Evolutionary conservation across 2,113 vertebrate species (phyloP), one percentile per base, ranked within the genome.

Genomic region (Piaya cayana): DNA sequence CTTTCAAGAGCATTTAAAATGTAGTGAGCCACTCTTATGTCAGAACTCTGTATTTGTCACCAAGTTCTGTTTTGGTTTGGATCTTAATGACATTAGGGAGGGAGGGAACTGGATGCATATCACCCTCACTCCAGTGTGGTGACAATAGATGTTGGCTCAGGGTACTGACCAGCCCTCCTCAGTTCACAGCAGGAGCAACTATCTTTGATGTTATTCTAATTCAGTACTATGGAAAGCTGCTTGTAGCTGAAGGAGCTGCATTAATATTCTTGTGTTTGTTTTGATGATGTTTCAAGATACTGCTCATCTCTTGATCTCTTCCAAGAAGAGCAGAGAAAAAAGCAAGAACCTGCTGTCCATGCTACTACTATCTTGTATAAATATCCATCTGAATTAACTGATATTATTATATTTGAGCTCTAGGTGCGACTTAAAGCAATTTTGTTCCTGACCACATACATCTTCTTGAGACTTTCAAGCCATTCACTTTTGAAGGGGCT

Each of bases 21-120:
- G 34, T 67, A 63, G 32, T 55, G 56, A 77, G 8, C 4, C 4
- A 4, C 23, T 45, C 27, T 16, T 84, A 52, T 58, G 34, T 81
- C 39, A 65, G 18, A 30, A 16, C 68, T 68, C 8, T 22, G 27
- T 21, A 25, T 78, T 52, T 68, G 7, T 42, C 21, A 60, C 6
- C 2, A 6, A 76, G 29, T 53, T 49, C 15, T 76, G 29, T 50
- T 37, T 42, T 85, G 8, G 26, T 5, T 5, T 82, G 63, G 25
- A 15, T 42, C 5, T 64, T 50, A 52, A 22, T 52, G 59, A 20
- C 18, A 2, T 9, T 1, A 36, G 67, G 18, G 43, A 68, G 12
- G 22, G 45, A 49, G 32, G 22, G 30, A 86, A 27, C 4, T 0
- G 16, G 8, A 8, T 14, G 4, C 6, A 1, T 21, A 8, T 5